Base-by-base conservation (phyloP, 2,888 invertebrate genomes). In the Sesia bembeciformis region DNA sequence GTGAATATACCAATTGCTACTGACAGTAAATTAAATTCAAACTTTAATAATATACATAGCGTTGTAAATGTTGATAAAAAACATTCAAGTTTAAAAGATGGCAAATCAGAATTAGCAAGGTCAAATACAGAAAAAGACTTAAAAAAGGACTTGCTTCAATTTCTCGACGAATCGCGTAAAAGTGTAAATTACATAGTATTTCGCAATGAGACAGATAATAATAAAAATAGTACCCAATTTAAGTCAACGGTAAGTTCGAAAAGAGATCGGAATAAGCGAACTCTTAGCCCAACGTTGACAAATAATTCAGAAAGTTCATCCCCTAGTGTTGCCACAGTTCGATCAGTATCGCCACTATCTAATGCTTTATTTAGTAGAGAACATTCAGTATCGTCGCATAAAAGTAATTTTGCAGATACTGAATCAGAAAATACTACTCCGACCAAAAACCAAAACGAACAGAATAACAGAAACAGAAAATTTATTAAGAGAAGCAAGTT, bases 301-400 rank as follows among this genome's bases (percentile, higher is more conserved):
- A 76, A 74, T 57, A 83, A 85, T 62, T 84, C 85, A 23, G 70
- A 81, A 4, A 78, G 81, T 62, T 87, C 86, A 4, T 80, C 84
- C 7, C 77, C 74, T 56, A 86, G 84, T 61, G 61, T 81, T 62
- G 73, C 77, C 23, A 85, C 85, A 40, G 81, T 86, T n/a, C 74
- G 70, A 60, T 68, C 70, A 42, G 67, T 64, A 41, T 62, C 72
- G 4, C 64, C 62, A 3, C 60, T 63, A 57, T 52, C 62, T 52
- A 78, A 68, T 60, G 66, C 60, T 51, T 51, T 61, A 5, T 60
- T 65, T 8, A 65, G 60, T 43, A 73, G 65, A 54, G 74, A 62
- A 62, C 66, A 71, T 60, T 74, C 75, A 3, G 57, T 66, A 49
- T 67, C 73, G 46, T 67, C 76, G 4, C 66, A 74, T 50, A 74